Base-by-base conservation (phyloP, 2,113 vertebrate genomes). In the Oncorhynchus gorbuscha region DNA sequence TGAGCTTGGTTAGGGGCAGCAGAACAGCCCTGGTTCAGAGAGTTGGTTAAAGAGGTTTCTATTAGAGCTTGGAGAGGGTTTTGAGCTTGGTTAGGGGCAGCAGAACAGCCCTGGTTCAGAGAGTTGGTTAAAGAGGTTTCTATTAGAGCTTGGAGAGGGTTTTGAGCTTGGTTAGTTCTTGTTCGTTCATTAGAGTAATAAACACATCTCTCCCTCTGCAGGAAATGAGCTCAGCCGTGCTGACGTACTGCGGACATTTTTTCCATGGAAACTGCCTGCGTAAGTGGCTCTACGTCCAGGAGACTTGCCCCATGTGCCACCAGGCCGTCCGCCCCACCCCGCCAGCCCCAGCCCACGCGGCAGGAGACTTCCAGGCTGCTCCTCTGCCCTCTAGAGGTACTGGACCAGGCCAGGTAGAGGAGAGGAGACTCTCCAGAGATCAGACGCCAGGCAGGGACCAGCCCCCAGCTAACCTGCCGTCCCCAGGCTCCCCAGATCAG, bases 281-380 rank as follows among this genome's bases (percentile, higher is more conserved):
- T 51, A 94, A 96, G 86, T 96, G 95, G 95, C 90, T 97, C 18
- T 96, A 95, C 0, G 92, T 97, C 64, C 95, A 95, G 88, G 94
- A 95, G 88, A 94, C 95, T 1, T 96, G 96, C 24, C 96, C 96
- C 32, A 92, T 96, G 93, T 97, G 96, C 67, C 95, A 96, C 84
- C 92, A 94, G 58, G 79, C 79, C 0, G 90, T 96, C 48, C 89
- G 82, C 4, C 88, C 89, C 58, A 73, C 76, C 0, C 30, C 69
- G 0, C 30, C 79, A 0, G 71, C 0, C 28, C 82, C 69, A 0
- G 74, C 64, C 35, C 26, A 72, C 18, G 69, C 71, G 72, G 71
- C 80, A 6, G 85, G 51, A 1, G 83, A 84, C 5, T 20, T 59
- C 9, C 82, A 73, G 0, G 55, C 78, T 4, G 61, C 80, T 0